phyloP scores from a whole-genome alignment of 2,888 invertebrate genomes.

The Caenorhabditis uteleia region DNA sequence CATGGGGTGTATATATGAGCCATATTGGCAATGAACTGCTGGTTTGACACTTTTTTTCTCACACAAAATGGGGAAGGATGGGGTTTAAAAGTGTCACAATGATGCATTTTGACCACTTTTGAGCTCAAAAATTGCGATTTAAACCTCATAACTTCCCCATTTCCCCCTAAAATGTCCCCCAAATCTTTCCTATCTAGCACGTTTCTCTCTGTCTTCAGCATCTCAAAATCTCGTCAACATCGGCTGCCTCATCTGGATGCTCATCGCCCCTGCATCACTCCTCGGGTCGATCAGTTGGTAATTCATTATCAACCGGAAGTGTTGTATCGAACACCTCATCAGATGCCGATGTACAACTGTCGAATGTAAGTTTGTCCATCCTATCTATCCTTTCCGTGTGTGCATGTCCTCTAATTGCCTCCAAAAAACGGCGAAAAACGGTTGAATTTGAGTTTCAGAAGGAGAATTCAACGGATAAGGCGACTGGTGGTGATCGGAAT shows the following conservation, averaged over 20 bases:
- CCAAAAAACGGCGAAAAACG: background rate
- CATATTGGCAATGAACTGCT: constrained; percentile 61
- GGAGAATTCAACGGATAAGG: constrained; percentile 38
- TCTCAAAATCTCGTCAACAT: constrained; percentile 28
- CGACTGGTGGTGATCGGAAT: constrained; percentile 22
- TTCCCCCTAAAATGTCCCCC: constrained; percentile 3
- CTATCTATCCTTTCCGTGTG: background rate
- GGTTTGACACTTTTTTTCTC: constrained; percentile 46
- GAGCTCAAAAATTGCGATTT: no score
- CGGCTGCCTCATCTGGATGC: constrained; percentile 31
- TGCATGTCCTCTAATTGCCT: constrained; percentile 3
- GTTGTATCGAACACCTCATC: constrained; percentile 48
- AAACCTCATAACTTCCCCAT: no score
- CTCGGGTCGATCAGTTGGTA: constrained; percentile 36
- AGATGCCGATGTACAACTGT: constrained; percentile 45
- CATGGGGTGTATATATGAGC: constrained; percentile 66
- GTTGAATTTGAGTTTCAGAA: constrained; percentile 35
- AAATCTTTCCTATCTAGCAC: constrained; percentile 10
- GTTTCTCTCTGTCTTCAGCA: constrained; percentile 31
- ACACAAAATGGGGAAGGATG: no score
- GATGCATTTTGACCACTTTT: no score
- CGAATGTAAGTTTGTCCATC: constrained; percentile 46
- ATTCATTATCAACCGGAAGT: constrained; percentile 53
- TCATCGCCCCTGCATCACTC: constrained; percentile 32
- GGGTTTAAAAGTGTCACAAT: no score